Conservation (phyloP, 2,113 vertebrate genomes). For the Diphyllodes magnificus region DNA sequence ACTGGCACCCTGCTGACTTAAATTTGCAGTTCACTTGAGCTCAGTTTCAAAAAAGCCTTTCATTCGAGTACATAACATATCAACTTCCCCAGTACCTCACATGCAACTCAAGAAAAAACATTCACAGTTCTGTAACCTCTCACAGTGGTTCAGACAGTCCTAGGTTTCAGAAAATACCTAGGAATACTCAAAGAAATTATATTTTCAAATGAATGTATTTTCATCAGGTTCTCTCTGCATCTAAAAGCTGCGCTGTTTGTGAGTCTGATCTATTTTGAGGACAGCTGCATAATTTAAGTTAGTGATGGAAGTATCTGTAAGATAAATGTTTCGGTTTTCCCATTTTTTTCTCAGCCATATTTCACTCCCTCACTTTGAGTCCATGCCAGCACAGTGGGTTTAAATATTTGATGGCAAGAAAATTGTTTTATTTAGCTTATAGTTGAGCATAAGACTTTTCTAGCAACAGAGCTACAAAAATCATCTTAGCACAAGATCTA, state of each 20-base stretch:
- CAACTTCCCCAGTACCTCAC: constrained; percentile 47
- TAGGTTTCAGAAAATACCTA: background rate
- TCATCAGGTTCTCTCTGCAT: constrained; percentile 50
- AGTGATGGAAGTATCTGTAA: constrained; percentile 57
- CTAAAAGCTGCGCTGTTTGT: constrained; percentile 46
- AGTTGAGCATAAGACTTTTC: constrained; percentile 31
- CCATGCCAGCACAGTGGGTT: background rate
- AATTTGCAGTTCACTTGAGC: constrained; percentile 65
- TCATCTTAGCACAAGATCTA: background rate
- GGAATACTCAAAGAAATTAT: constrained; percentile 58
- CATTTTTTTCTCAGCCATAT: constrained; percentile 43
- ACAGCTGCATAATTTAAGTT: constrained; percentile 63
- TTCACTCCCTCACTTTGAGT: background rate
- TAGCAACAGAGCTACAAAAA: constrained; percentile 11
- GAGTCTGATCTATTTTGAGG: constrained; percentile 41
- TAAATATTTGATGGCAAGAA: constrained; percentile 62
- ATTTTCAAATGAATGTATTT: constrained; percentile 64
- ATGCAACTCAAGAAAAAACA: constrained; percentile 40
- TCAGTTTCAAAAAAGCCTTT: constrained; percentile 64
- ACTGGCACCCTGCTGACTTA: constrained; percentile 55
- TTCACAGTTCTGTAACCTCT: constrained; percentile 65
- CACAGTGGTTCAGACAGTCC: constrained; percentile 16
- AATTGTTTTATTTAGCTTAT: constrained; percentile 51
- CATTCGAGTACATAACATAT: constrained; percentile 70
- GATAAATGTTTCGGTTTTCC: constrained; percentile 52